Conservation (phyloP, 2,797 vertebrate species). For the Phoebastria nigripes region DNA sequence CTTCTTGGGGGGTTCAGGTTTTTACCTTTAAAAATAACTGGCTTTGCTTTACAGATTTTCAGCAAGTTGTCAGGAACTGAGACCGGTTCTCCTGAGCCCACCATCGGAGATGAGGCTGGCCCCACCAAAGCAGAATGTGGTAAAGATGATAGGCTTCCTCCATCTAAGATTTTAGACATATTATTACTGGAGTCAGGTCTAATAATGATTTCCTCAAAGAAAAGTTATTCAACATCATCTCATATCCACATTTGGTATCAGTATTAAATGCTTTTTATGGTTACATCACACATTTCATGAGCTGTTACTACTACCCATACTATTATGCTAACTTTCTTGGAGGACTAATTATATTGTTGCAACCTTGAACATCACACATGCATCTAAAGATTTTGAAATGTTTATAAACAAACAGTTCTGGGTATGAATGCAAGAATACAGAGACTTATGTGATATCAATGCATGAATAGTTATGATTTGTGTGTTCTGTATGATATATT, state of each 20-base stretch:
- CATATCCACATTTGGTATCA: background rate
- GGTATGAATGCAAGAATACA: background rate
- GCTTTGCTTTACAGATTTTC: slow-evolving; percentile 90
- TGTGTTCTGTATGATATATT: background rate
- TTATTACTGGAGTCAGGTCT: background rate
- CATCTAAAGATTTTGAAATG: background rate
- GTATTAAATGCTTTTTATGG: background rate
- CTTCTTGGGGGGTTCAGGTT: background rate
- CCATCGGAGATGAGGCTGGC: slow-evolving; percentile 58
- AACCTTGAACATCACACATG: background rate
- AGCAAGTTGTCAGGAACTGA: slow-evolving; percentile 91
- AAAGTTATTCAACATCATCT: background rate
- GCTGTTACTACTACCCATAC: background rate
- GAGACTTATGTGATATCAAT: background rate
- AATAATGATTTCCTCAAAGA: background rate
- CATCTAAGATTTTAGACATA: slow-evolving; percentile 72
- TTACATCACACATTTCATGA: background rate
- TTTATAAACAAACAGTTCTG: background rate
- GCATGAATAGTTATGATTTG: background rate
- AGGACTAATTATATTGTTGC: background rate
- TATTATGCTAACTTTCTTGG: background rate
- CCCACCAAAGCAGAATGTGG: slow-evolving; percentile 76
- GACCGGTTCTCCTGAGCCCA: slow-evolving; percentile 81
- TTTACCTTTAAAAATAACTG: slow-evolving; percentile 95
- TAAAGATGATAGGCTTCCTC: slow-evolving; percentile 66